Percentiles rank a stretch among this genome's conserved stretches.
These are phyloP conservation scores for Cerceris ruficornis DNA, from an alignment of 2,888 invertebrate species.

Conservation along the genomic window DNA sequence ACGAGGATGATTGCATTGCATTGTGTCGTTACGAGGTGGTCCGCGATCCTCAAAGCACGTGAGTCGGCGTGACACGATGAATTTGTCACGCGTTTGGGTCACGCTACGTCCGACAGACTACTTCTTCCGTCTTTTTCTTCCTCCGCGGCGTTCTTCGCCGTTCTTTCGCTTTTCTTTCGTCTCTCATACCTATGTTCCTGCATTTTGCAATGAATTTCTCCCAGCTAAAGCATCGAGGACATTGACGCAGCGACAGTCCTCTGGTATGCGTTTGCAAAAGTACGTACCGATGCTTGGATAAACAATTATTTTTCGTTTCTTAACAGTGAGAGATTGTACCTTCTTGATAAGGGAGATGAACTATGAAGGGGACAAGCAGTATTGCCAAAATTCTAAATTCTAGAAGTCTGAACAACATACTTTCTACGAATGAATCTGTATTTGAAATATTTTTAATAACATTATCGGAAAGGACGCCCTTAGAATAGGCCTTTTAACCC, in stretches of 20 bases:
- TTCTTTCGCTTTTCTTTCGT: neutral
- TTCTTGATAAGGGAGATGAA: no score
- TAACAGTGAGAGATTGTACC: no score
- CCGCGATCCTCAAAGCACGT: conserved; percentile 68
- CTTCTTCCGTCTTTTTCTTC: conserved; percentile 24
- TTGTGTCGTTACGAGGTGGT: conserved; percentile 67
- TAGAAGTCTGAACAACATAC: no score
- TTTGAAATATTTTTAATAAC: no score
- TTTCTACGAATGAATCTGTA: no score
- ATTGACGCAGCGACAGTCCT: neutral
- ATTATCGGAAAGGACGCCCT: no score
- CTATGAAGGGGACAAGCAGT: no score
- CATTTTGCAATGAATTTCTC: conserved; percentile 51
- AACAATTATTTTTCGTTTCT: no score
- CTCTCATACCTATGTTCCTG: conserved; percentile 26
- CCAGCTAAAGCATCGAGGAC: conserved; percentile 11
- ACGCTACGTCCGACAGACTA: conserved; percentile 52
- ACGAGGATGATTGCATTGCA: conserved; percentile 64
- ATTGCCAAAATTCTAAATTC: no score
- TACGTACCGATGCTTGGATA: neutral
- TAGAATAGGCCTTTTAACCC: no score
- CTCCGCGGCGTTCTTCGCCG: neutral
- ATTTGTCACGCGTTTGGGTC: conserved; percentile 77
- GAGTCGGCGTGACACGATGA: conserved; percentile 76
- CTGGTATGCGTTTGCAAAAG: neutral